A percentile compares a stretch with the other conserved stretches of the same genome.
These are phyloP conservation scores for Oreochromis mossambicus DNA, from an alignment of 2,797 vertebrate genomes.

Conservation along the genomic window DNA sequence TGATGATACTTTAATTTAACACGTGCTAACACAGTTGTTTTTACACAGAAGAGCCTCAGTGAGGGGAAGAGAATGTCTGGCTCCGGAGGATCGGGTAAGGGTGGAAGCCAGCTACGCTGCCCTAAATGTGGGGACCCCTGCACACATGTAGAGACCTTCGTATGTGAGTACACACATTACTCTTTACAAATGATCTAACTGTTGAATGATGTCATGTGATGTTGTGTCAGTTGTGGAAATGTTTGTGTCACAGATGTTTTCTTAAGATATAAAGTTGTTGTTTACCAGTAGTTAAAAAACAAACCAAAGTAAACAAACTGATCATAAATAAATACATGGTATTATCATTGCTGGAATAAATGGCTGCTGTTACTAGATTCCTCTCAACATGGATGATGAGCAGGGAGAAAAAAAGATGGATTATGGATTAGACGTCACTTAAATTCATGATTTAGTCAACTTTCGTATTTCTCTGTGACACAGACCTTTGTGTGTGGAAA, in stretches of 20 bases:
- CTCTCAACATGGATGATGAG: neutral
- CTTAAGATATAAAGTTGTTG: neutral
- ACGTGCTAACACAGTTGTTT: neutral
- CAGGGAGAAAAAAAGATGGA: neutral
- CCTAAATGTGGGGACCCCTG: conserved; percentile 96
- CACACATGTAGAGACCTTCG: conserved; percentile 97
- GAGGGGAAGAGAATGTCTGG: conserved; percentile 84
- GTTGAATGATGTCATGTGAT: neutral
- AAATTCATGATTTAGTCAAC: neutral
- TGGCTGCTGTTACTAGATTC: neutral
- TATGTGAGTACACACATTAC: conserved; percentile 83
- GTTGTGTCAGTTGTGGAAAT: too few species aligned
- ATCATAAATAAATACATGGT: neutral
- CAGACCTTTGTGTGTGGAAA: neutral
- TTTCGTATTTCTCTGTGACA: neutral
- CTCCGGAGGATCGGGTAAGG: conserved; percentile 92
- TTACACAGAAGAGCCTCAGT: conserved; percentile 83
- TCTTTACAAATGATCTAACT: neutral
- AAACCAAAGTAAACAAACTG: neutral
- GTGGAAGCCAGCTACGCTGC: conserved; percentile 91
- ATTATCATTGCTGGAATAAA: neutral
- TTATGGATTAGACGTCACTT: neutral
- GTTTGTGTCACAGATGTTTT: neutral
- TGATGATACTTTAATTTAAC: neutral
- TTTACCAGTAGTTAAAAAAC: neutral